Base-by-base conservation (phyloP, 2,797 vertebrate genomes). In the Gorsachius magnificus region DNA sequence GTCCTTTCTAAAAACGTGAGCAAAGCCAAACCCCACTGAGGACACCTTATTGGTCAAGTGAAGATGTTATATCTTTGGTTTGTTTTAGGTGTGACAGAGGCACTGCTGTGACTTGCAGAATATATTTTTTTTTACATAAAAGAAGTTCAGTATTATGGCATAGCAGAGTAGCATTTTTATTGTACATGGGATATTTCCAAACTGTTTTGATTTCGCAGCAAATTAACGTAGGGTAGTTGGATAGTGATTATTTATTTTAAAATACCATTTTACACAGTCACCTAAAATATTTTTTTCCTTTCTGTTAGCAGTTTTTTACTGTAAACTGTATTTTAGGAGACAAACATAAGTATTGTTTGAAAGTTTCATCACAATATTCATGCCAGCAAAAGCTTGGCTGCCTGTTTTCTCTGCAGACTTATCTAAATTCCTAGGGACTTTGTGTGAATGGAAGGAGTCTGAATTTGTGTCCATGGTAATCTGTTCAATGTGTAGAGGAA, bases 401-500 rank as follows among this genome's bases (percentile, higher is more conserved):
- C 78, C 81, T 90, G 88, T 94, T 97, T 95, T 95, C 95, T 92
- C 95, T 81, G 38, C 79, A 95, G 76, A 95, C 76, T 96, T 96
- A 97, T 95, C 95, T 95, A 96, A 96, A 97, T 97, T 97, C 96
- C 91, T 85, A 84, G 91, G 83, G 97, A 97, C 95, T 94, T 91
- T 61, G 48, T 92, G 87, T 97, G 96, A 97, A 97, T 97, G 91
- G 92, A 96, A 95, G 72, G 87, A 95, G 54, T 82, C 68, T 79
- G 96, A 98, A 96, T 97, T 94, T 95, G 98, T 99, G 98, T 98
- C 99, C 98, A 98, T 98, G 98, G 98, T 84, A 94, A 98, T 98
- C 93, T 96, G 87, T 93, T 97, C 89, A 97, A 43, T 98, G 95
- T 96, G 93, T 96, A 69, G 97, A 98, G 98, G 98, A 99, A 98